phyloP scores from a whole-genome alignment of 2,113 vertebrate genomes.

The Sinocyclocheilus anshuiensis region DNA sequence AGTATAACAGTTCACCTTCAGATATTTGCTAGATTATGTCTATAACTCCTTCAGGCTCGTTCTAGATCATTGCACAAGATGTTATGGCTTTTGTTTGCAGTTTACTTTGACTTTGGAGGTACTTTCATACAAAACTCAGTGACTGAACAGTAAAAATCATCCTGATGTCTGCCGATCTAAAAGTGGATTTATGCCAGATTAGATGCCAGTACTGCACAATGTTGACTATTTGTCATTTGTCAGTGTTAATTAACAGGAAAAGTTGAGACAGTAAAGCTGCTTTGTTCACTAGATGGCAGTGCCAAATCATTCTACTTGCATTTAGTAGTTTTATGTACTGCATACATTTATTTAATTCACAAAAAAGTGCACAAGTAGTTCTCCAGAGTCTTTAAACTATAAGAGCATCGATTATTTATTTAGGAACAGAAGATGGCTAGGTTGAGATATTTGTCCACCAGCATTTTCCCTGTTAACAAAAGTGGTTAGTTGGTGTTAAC shows the following conservation, averaged over 20 bases:
- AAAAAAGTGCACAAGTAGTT: constrained; percentile 20
- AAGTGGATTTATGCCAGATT: not conserved
- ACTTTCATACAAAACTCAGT: not conserved
- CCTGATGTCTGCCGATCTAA: not conserved
- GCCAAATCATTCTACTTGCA: not conserved
- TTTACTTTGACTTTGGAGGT: not conserved
- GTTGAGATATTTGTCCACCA: not conserved
- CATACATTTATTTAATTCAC: constrained; percentile 23
- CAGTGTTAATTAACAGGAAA: not conserved
- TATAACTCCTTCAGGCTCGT: not conserved
- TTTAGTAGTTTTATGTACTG: not conserved
- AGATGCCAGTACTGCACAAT: not conserved
- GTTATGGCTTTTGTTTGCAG: not conserved
- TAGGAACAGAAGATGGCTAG: not conserved
- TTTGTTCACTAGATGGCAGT: constrained; percentile 29
- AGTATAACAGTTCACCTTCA: not conserved
- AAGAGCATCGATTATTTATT: not conserved
- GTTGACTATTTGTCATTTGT: not conserved
- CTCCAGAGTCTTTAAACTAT: not conserved
- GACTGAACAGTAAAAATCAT: not conserved
- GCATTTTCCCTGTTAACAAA: not conserved
- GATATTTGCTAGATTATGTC: not conserved
- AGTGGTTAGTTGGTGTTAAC: no score
- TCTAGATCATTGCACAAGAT: not conserved
- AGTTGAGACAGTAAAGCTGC: not conserved